Percentiles rank a stretch among this genome's conserved stretches.
phyloP scores from a whole-genome alignment of 2,797 vertebrate species.

The Macroramphosus scolopax region DNA sequence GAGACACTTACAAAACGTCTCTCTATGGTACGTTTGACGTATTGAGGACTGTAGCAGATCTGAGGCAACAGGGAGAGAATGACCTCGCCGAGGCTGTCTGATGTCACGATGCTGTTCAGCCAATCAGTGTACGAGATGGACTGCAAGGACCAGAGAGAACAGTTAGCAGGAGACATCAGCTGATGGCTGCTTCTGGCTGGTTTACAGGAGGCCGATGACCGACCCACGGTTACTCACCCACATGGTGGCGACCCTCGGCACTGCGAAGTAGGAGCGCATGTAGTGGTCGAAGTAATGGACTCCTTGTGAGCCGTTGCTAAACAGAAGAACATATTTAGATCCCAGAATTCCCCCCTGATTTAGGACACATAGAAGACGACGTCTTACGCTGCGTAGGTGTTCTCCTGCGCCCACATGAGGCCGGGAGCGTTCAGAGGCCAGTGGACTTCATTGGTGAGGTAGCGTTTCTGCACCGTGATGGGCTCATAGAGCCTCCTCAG shows the following conservation, averaged over 20 bases:
- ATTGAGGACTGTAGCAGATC: constrained; percentile 66
- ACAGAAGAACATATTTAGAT: too few relatives aligned
- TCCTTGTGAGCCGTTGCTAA: constrained; percentile 83
- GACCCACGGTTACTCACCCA: too few relatives aligned
- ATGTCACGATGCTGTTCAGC: constrained; percentile 82
- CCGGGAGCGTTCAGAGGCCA: constrained; percentile 89
- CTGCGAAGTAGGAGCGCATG: constrained; percentile 80
- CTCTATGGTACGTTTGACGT: constrained; percentile 78
- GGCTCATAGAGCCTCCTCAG: constrained; percentile 81
- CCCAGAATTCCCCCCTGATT: too few relatives aligned
- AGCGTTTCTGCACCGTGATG: constrained; percentile 84
- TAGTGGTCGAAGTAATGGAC: constrained; percentile 87
- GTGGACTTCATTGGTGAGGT: constrained; percentile 84
- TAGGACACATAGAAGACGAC: too few relatives aligned
- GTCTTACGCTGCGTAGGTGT: constrained; percentile 84
- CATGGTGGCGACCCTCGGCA: constrained; percentile 83
- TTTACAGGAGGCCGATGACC: too few relatives aligned
- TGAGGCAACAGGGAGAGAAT: constrained; percentile 81
- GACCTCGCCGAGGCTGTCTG: constrained; percentile 86
- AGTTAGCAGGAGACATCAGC: too few relatives aligned
- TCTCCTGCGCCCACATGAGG: constrained; percentile 85
- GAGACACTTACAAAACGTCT: constrained; percentile 84
- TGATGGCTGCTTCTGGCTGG: too few relatives aligned
- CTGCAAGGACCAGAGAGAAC: constrained; percentile 71
- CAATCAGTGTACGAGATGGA: constrained; percentile 90